Conservation (phyloP, 1,140 invertebrate species). For the Phocides pigmalion region DNA sequence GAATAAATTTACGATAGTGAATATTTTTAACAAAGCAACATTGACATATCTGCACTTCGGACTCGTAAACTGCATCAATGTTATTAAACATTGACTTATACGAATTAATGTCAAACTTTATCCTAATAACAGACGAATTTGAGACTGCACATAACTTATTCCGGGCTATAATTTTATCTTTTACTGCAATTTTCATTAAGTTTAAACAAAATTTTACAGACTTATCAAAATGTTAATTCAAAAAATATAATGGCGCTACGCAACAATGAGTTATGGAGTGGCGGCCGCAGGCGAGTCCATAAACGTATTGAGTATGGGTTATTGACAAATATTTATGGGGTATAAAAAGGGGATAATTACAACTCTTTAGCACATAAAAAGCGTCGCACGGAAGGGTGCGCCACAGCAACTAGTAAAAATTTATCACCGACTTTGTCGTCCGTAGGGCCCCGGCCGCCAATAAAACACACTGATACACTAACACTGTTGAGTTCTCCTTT, state of each 20-base stretch:
- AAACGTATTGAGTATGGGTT: slow-evolving; percentile 78
- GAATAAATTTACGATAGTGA: not conserved
- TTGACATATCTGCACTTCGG: slow-evolving; percentile 48
- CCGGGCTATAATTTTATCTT: too few relatives aligned
- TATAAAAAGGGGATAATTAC: slow-evolving; percentile 82
- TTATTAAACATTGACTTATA: too few relatives aligned
- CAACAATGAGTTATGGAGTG: slow-evolving; percentile 75
- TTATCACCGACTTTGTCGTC: slow-evolving; percentile 65
- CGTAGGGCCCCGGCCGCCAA: slow-evolving; percentile 44
- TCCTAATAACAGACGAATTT: too few relatives aligned
- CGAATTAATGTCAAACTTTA: too few relatives aligned
- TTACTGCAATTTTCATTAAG: too few relatives aligned
- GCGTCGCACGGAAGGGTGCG: slow-evolving; percentile 68
- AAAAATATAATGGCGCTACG: slow-evolving; percentile 63
- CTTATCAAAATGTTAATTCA: too few relatives aligned
- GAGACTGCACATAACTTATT: too few relatives aligned
- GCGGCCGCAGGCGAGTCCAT: slow-evolving; percentile 69
- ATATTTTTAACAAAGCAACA: slow-evolving; percentile 38
- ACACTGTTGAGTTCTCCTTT: too few relatives aligned
- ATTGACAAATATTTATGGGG: slow-evolving; percentile 82
- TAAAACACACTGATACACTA: not conserved
- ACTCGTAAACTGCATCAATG: too few relatives aligned
- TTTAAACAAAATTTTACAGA: too few relatives aligned
- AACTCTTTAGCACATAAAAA: slow-evolving; percentile 82
- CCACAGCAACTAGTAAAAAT: slow-evolving; percentile 59